phyloP scores from a whole-genome alignment of 2,797 vertebrate species.

The Macrochelys suwanniensis region DNA sequence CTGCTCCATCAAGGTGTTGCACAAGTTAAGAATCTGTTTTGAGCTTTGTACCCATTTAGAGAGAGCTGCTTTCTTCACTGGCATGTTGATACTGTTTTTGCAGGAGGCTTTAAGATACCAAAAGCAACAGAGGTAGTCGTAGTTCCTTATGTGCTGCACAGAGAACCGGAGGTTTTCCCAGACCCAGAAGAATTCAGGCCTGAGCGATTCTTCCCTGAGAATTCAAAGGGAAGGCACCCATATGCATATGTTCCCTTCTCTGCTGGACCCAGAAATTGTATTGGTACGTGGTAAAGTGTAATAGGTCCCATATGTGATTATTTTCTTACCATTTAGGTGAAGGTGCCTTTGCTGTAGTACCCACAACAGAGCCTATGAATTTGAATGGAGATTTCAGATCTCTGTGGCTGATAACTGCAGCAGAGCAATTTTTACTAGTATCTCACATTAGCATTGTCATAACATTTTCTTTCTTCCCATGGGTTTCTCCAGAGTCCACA shows the following conservation, averaged over 20 bases:
- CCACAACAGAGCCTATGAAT: fast-evolving
- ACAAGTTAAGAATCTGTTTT: too few species aligned
- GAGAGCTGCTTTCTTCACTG: not conserved
- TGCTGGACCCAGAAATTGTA: conserved; percentile 95
- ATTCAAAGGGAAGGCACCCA: conserved; percentile 85
- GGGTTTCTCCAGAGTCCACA: not conserved
- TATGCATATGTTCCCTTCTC: conserved; percentile 95
- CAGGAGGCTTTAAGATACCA: conserved; percentile 87
- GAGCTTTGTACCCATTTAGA: too few species aligned
- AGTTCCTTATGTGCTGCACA: conserved; percentile 88
- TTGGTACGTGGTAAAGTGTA: conserved; percentile 83
- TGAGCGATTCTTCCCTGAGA: conserved; percentile 92
- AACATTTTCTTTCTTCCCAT: not conserved
- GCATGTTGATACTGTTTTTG: conserved; percentile 7
- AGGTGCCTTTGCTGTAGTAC: not conserved
- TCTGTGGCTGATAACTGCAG: not conserved
- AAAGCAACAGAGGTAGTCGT: conserved; percentile 86
- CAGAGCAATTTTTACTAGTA: fast-evolving
- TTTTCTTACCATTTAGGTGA: too few species aligned
- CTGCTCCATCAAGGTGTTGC: too few species aligned
- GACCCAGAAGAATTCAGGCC: conserved; percentile 92
- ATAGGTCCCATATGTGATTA: too few species aligned
- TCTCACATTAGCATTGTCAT: not conserved
- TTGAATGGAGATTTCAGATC: not conserved
- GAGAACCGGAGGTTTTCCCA: conserved; percentile 89